phyloP scores from a whole-genome alignment of 2,888 invertebrate species.

The Myopa testacea region DNA sequence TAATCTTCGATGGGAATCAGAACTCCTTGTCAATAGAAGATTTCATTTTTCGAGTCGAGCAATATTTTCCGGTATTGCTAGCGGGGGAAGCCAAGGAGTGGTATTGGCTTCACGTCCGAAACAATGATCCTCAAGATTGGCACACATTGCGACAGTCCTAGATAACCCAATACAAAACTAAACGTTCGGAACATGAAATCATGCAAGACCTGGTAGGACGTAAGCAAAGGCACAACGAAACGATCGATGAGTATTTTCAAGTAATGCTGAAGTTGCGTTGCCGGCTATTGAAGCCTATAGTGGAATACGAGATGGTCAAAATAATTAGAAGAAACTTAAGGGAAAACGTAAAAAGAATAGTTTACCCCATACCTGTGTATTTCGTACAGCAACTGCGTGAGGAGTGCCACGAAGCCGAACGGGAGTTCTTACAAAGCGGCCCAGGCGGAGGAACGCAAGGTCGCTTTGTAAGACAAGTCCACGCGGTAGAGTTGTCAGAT shows the following conservation, averaged over 20 bases:
- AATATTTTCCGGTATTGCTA: constrained; percentile 4
- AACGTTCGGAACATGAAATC: background rate
- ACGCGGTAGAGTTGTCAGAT: too few species aligned
- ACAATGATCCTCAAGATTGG: background rate
- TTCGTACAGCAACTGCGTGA: constrained; percentile 9
- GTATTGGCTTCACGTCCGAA: background rate
- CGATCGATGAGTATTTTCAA: constrained; percentile 18
- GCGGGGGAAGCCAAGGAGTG: constrained; percentile 4
- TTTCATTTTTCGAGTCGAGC: constrained; percentile 18
- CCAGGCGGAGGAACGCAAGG: too few species aligned
- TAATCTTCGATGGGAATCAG: background rate
- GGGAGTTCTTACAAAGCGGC: background rate
- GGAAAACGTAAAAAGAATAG: constrained; percentile 3
- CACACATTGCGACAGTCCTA: background rate
- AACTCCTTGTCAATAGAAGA: constrained; percentile 15
- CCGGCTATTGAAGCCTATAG: background rate
- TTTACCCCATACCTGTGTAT: constrained; percentile 11
- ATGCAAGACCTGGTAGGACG: constrained; percentile 20
- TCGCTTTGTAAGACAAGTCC: too few species aligned
- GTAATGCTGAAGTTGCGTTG: background rate
- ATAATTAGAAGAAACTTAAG: constrained; percentile 8
- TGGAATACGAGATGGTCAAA: constrained; percentile 8
- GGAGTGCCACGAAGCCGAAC: constrained; percentile 13
- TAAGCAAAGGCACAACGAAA: background rate
- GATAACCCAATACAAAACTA: background rate